A percentile compares a stretch with the other conserved stretches of the same genome.
Conservation (phyloP, 2,888 invertebrate species). For the Oegoconia quadripuncta region DNA sequence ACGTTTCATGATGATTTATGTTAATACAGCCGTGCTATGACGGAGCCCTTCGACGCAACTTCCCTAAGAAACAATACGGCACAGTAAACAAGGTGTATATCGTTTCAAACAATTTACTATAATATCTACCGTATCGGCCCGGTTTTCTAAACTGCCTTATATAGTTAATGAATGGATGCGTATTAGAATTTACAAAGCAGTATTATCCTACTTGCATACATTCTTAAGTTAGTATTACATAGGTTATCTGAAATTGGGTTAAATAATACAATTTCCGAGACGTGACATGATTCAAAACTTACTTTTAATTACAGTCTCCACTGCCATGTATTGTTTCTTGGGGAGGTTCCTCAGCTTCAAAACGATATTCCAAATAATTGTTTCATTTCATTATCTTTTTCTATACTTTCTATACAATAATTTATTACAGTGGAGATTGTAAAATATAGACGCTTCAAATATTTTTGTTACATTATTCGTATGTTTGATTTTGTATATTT, state of each 20-base stretch:
- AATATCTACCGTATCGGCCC: background rate
- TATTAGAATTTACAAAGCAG: too few species aligned
- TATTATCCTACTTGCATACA: too few species aligned
- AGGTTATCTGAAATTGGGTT: too few species aligned
- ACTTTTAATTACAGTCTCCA: slow-evolving; percentile 33
- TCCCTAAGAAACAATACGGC: slow-evolving; percentile 54
- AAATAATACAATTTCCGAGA: too few species aligned
- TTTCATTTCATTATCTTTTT: background rate
- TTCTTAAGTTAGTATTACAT: too few species aligned
- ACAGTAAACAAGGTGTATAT: slow-evolving; percentile 51
- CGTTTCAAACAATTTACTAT: slow-evolving; percentile 34
- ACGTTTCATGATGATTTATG: slow-evolving; percentile 35
- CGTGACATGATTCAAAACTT: too few species aligned
- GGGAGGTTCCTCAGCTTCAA: slow-evolving; percentile 18
- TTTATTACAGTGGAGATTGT: background rate
- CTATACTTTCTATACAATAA: background rate
- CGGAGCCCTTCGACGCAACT: slow-evolving; percentile 33
- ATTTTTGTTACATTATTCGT: too few species aligned
- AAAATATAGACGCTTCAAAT: background rate
- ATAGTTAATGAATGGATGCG: too few species aligned
- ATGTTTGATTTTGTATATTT: too few species aligned
- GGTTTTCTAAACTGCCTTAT: too few species aligned
- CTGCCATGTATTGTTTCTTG: slow-evolving; percentile 50
- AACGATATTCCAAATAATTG: background rate
- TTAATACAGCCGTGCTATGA: slow-evolving; percentile 42